Base-by-base conservation (phyloP, 2,113 vertebrate species). In the Uropsilus gracilis region DNA sequence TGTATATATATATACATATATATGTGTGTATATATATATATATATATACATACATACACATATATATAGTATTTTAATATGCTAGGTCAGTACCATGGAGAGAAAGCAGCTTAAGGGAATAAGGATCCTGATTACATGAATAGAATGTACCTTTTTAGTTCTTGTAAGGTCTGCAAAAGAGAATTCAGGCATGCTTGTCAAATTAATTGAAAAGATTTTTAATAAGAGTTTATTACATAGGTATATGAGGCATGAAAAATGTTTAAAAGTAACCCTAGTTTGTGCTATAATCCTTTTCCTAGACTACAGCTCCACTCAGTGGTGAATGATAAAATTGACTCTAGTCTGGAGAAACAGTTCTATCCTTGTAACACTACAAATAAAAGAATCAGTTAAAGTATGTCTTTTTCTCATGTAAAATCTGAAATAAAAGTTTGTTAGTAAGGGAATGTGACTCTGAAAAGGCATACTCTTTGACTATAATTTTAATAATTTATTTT, bases 291-390 rank as follows among this genome's bases (percentile, higher is more conserved):
- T 85, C 66, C 72, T 97, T 98, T 98, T 97, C 89, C 95, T 97
- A 94, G 97, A 80, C 92, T 98, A 97, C 34, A 98, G 98, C 98
- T 95, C 98, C 98, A 92, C 98, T 97, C 97, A 98, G 98, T 98
- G 98, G 98, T 96, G 76, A 95, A 91, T 94, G 48, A 37, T 89
- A 94, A 91, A 86, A 97, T 37, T 88, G 94, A 96, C 86, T 85
- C 39, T 88, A 16, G 18, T 34, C 17, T n/a, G 6, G 72, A 94
- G 48, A 94, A 96, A 63, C 39, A 48, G 37, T 20, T 90, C 17
- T 82, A 1, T 80, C 86, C 34, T 14, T 81, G 5, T 84, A 86
- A 48, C 7, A 39, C 91, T 64, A 42, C 34, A 26, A 89, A 32
- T 13, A 85, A 37, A 90, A 88, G 24, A 94, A 26, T 28, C 72